Conservation (phyloP, 2,797 vertebrate genomes). For the Meda fulgida region DNA sequence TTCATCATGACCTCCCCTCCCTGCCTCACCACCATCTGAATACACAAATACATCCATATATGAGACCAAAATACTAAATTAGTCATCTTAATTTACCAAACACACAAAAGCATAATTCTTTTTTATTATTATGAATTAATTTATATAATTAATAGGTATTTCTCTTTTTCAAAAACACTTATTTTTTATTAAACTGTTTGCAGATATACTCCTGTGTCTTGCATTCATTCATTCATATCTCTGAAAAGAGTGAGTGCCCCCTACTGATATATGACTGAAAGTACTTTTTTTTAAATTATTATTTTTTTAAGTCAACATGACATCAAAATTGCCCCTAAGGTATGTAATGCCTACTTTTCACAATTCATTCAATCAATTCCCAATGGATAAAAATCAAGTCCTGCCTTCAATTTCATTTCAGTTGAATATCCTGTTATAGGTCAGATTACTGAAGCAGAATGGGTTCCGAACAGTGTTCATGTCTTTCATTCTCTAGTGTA, state of each 20-base stretch:
- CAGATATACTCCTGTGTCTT: not conserved
- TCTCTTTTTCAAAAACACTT: not conserved
- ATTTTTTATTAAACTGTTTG: not conserved
- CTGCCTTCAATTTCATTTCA: not conserved
- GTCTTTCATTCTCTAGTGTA: not conserved
- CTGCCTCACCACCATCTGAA: conserved; percentile 73
- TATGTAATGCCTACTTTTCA: not conserved
- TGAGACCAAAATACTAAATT: not conserved
- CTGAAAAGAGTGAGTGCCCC: conserved; percentile 47
- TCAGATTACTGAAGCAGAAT: not conserved
- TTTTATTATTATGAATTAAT: not conserved
- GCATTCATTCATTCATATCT: not conserved
- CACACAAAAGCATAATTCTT: not conserved
- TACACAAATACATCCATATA: not conserved
- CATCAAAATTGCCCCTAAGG: not conserved
- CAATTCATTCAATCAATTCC: not conserved
- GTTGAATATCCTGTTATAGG: not conserved
- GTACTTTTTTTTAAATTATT: not conserved
- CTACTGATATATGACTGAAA: conserved; percentile 51
- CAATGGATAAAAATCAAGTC: not conserved
- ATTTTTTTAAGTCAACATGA: not conserved
- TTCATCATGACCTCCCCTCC: conserved; percentile 69
- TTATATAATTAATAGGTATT: not conserved
- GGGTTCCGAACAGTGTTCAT: not conserved
- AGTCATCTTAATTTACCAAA: not conserved